These are phyloP conservation scores for Tinamus guttatus DNA, from an alignment of 2,113 vertebrate genomes.

Conservation along the genomic window DNA sequence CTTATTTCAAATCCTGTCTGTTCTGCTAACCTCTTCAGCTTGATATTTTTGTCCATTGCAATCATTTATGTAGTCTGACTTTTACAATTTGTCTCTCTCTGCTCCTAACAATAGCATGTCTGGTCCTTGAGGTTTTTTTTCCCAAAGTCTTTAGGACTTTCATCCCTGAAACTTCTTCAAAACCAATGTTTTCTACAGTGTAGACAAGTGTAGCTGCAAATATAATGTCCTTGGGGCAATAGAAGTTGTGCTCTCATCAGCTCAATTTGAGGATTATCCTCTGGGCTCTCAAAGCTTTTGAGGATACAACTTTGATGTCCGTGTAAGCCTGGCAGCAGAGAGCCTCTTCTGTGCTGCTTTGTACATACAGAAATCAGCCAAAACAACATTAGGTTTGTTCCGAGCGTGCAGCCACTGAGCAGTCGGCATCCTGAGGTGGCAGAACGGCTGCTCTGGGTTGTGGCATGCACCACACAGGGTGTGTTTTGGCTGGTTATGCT, in stretches of 20 bases:
- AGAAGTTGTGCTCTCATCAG: accelerated
- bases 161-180: constrained; percentile 55
- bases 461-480: neutral
- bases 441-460: constrained; percentile 1
- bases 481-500: neutral
- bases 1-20: constrained; percentile 71
- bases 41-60: constrained; percentile 74
- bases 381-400: neutral
- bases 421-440: constrained; percentile 12
- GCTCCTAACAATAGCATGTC: constrained; percentile 80
- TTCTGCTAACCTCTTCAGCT: constrained; percentile 80
- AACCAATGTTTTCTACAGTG: neutral
- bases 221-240: neutral
- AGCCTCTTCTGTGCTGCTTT: neutral
- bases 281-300: neutral
- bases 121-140: constrained; percentile 63
- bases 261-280: neutral
- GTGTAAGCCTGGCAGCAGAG: neutral
- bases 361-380: neutral
- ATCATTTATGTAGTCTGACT: constrained; percentile 71
- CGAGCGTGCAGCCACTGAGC: neutral
- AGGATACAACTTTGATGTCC: neutral
- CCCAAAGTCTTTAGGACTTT: constrained; percentile 35
- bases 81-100: constrained; percentile 74
- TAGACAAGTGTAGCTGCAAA: neutral